A percentile compares a stretch with the other conserved stretches of the same genome.
These are phyloP conservation scores for Paraescarpia echinospica DNA, from an alignment of 1,140 invertebrate species.

Conservation along the genomic window DNA sequence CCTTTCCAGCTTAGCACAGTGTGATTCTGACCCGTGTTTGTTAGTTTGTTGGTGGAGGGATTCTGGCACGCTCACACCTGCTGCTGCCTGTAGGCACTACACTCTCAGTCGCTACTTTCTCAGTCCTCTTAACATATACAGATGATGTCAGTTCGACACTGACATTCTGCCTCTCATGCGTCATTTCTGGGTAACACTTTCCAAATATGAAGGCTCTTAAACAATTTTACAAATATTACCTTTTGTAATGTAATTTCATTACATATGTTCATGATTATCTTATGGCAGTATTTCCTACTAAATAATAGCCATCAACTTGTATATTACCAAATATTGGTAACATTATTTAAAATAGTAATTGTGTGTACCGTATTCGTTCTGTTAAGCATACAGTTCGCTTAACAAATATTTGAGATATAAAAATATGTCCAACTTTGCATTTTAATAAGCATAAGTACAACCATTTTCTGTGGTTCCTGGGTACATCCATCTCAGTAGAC, in stretches of 20 bases:
- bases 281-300: neutral
- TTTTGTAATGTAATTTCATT: neutral
- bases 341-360: neutral
- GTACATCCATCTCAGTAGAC: no score
- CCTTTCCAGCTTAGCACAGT: neutral
- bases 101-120: neutral
- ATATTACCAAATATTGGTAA: neutral
- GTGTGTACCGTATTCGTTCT: no score
- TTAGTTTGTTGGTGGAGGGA: neutral
- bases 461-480: no score
- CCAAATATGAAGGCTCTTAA: neutral
- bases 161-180: neutral
- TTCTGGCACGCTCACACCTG: neutral
- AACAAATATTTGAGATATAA: no score
- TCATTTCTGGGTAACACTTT: constrained; percentile 1
- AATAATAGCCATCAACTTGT: neutral
- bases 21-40: neutral
- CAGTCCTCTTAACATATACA: neutral
- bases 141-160: neutral
- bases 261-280: no score
- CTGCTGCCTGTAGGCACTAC: neutral
- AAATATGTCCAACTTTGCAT: no score
- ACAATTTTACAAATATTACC: neutral
- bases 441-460: no score
- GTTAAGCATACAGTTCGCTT: no score